Conservation (phyloP, 2,113 vertebrate genomes). For the Leucopsar rothschildi region DNA sequence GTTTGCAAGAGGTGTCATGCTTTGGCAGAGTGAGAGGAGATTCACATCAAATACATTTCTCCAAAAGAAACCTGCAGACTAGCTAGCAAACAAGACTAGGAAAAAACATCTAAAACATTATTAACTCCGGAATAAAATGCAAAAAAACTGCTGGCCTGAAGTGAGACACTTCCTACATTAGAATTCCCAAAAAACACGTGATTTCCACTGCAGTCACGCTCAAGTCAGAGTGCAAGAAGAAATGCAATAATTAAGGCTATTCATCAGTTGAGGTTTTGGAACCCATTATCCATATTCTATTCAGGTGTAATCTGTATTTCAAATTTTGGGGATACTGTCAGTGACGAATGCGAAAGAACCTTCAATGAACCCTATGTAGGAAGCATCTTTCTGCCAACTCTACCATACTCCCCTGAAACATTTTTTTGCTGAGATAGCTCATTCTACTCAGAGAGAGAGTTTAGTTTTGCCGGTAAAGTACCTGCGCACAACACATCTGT, state of each 20-base stretch:
- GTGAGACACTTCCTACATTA: neutral
- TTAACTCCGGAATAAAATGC: neutral
- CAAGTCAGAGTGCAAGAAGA: neutral
- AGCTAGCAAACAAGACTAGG: neutral
- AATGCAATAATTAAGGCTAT: neutral
- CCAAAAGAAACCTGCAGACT: neutral
- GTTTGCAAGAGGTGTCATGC: neutral
- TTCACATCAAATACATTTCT: neutral
- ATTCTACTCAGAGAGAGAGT: neutral
- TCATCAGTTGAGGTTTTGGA: neutral
- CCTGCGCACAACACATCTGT: neutral
- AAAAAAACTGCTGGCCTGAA: neutral
- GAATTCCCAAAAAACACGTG: neutral
- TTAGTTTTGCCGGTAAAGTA: neutral
- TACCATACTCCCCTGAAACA: neutral
- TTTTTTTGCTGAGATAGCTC: neutral
- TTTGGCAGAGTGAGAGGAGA: neutral
- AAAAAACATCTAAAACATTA: neutral
- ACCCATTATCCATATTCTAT: neutral
- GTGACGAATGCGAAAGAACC: neutral
- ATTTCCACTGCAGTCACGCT: fast-evolving
- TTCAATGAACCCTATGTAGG: neutral
- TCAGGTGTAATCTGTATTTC: neutral
- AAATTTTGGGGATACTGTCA: neutral
- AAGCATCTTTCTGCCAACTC: neutral